Evolutionary conservation across 2,797 vertebrate species (phyloP).

Genomic region (Amphiprion clarkii): DNA sequence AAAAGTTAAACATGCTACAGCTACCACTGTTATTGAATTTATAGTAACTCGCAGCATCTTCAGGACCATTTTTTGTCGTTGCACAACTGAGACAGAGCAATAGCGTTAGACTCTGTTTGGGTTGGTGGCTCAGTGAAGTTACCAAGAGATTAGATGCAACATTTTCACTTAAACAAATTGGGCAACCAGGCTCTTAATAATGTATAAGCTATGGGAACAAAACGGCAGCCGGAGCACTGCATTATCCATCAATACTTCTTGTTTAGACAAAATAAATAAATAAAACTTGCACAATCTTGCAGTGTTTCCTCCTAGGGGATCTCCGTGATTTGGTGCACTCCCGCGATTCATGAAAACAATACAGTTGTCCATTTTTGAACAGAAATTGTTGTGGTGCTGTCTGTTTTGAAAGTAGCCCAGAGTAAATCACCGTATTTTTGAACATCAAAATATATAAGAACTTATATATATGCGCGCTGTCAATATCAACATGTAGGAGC

Average conservation of each 20-base stretch:
- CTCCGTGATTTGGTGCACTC: neutral
- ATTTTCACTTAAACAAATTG: conserved; percentile 39
- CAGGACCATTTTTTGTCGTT: conserved; percentile 17
- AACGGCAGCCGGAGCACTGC: conserved; percentile 3
- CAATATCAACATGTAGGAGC: neutral
- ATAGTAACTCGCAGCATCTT: conserved; percentile 6
- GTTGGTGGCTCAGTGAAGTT: conserved; percentile 13
- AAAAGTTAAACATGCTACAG: conserved; percentile 11
- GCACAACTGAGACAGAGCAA: conserved; percentile 10
- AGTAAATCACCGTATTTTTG: too few species aligned
- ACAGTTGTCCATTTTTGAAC: too few species aligned
- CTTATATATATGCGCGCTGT: neutral
- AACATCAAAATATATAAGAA: too few species aligned
- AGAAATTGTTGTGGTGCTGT: too few species aligned
- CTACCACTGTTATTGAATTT: conserved; percentile 5
- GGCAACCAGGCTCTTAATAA: conserved; percentile 42
- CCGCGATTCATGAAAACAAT: neutral
- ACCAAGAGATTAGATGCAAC: conserved; percentile 17
- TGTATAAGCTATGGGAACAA: conserved; percentile 18
- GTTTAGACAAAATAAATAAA: neutral
- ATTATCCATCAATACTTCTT: conserved; percentile 17
- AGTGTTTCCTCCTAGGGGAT: neutral
- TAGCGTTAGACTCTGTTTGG: conserved; percentile 17
- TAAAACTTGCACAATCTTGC: neutral
- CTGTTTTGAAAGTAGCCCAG: too few species aligned